Evolutionary conservation across 2,113 vertebrate species (phyloP).

Genomic region (Toxotes chatareus): DNA sequence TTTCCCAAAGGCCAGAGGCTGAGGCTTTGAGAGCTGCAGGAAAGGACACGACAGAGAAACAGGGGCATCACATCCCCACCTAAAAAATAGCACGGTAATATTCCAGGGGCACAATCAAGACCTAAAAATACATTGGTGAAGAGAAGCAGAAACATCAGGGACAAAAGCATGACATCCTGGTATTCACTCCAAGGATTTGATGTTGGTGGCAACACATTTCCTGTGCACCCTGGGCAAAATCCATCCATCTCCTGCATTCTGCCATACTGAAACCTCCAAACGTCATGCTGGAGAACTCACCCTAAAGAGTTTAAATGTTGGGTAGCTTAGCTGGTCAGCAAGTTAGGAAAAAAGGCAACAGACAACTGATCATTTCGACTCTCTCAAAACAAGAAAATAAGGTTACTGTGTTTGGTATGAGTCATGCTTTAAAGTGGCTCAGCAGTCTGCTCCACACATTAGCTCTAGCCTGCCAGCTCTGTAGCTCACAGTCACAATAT

Average conservation of each 20-base stretch:
- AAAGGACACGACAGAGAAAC: constrained; percentile 28
- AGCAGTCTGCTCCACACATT: background rate
- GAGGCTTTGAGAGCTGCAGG: constrained; percentile 53
- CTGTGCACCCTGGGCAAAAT: background rate
- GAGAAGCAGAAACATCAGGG: background rate
- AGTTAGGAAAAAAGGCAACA: background rate
- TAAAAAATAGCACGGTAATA: background rate
- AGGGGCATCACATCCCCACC: background rate
- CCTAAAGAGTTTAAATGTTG: background rate
- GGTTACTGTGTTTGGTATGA: constrained; percentile 7
- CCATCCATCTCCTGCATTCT: background rate
- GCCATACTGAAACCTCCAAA: background rate
- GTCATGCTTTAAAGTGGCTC: constrained; percentile 9
- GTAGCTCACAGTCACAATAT: constrained; percentile 13
- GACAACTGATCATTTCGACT: constrained; percentile 4
- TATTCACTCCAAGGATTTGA: background rate
- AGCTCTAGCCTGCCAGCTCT: constrained; percentile 18
- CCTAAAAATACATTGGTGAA: constrained; percentile 3
- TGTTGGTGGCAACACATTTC: background rate
- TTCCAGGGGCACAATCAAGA: background rate
- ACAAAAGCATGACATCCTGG: background rate
- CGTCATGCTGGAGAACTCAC: background rate
- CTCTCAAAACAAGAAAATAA: constrained; percentile 20
- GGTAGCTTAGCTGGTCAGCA: background rate
- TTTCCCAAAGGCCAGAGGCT: constrained; percentile 37